Conservation (phyloP, 2,888 invertebrate genomes). For the Bruchidius siliquastri region DNA sequence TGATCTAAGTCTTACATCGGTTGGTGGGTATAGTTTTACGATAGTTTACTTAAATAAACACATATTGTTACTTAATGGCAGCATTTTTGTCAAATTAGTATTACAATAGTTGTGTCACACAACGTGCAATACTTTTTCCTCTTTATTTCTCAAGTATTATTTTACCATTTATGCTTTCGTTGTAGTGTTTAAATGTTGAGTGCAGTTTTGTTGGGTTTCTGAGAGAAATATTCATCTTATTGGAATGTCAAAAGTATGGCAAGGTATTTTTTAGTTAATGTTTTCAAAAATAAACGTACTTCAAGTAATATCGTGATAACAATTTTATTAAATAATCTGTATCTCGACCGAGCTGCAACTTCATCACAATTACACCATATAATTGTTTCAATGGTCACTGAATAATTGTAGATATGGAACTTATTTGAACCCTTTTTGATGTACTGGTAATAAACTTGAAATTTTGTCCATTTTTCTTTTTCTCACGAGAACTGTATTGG, state of each 20-base stretch:
- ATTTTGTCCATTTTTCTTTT: no score
- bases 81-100: conserved; percentile 46
- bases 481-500: no score
- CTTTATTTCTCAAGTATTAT: conserved; percentile 43
- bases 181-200: conserved; percentile 32
- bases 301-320: background rate
- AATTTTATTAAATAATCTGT: background rate
- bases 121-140: conserved; percentile 46
- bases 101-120: conserved; percentile 38
- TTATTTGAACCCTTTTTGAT: no score
- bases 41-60: conserved; percentile 33
- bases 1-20: conserved; percentile 43
- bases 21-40: conserved; percentile 33
- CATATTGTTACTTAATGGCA: conserved; percentile 43
- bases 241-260: background rate
- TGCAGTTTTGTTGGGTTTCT: conserved; percentile 21
- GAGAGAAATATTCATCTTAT: background rate
- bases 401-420: no score
- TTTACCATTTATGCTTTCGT: conserved; percentile 38
- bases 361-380: no score
- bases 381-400: no score
- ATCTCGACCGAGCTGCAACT: background rate
- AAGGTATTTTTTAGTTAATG: background rate
- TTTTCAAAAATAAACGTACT: background rate
- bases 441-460: no score